Evolutionary conservation across 2,888 invertebrate species (phyloP).

Genomic region (Diaphora mendica): DNA sequence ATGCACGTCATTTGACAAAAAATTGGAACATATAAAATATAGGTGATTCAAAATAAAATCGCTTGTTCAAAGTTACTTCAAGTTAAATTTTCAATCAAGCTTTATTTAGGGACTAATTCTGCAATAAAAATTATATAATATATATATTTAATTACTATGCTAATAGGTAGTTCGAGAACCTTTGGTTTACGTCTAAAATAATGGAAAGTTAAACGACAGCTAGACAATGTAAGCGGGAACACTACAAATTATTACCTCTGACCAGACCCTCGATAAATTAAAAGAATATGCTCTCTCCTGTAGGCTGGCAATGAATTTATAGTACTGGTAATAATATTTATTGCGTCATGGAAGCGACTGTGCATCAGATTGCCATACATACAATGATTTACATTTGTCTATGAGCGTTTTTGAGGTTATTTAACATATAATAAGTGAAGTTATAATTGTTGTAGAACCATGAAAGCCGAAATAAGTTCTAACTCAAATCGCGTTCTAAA

Average conservation of each 20-base stretch:
- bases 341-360: conserved; percentile 17
- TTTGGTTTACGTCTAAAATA: background rate
- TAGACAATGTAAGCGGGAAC: background rate
- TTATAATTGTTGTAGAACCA: too few relatives aligned
- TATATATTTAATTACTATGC: background rate
- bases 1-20: too few relatives aligned
- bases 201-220: background rate
- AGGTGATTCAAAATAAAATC: too few relatives aligned
- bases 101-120: too few relatives aligned
- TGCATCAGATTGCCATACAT: conserved; percentile 30
- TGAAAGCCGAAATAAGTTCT: too few relatives aligned
- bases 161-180: background rate
- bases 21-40: too few relatives aligned
- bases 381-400: conserved; percentile 31
- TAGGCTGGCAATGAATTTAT: conserved; percentile 48
- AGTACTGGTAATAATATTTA: conserved; percentile 38
- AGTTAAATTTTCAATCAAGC: too few relatives aligned
- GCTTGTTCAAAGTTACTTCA: too few relatives aligned
- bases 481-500: too few relatives aligned
- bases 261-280: conserved; percentile 38
- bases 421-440: background rate
- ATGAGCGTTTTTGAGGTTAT: background rate
- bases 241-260: conserved; percentile 15
- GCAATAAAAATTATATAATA: too few relatives aligned
- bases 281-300: conserved; percentile 39